Conservation (phyloP, 2,888 invertebrate species). For the Graphium colonna region DNA sequence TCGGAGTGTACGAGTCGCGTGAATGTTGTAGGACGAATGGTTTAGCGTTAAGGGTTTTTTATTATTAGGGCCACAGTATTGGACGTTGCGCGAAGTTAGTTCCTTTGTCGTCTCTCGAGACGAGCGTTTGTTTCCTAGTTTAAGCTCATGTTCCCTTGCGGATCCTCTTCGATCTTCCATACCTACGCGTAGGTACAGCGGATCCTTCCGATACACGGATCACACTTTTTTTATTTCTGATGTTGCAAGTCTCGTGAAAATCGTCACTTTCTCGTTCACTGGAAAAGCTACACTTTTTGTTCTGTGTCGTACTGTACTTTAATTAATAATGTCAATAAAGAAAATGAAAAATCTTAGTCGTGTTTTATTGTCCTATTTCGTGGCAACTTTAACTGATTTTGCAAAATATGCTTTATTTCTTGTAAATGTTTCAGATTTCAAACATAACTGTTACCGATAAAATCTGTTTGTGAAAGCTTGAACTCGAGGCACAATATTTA, state of each 20-base stretch:
- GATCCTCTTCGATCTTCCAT: neutral
- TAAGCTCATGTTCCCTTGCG: constrained; percentile 6
- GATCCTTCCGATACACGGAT: no score
- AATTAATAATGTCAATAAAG: constrained; percentile 68
- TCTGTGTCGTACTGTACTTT: constrained; percentile 60
- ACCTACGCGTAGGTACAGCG: neutral
- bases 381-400: no score
- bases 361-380: no score
- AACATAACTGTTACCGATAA: no score
- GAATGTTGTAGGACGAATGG: constrained; percentile 26
- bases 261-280: constrained; percentile 36
- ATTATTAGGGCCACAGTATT: constrained; percentile 60
- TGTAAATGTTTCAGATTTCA: no score
- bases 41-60: constrained; percentile 37
- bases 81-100: constrained; percentile 56
- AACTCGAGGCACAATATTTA: no score
- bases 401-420: no score
- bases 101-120: constrained; percentile 36
- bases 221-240: no score
- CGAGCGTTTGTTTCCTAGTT: constrained; percentile 14
- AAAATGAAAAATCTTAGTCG: constrained; percentile 31
- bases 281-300: constrained; percentile 43
- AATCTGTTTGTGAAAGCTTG: no score
- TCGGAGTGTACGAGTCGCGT: constrained; percentile 24
- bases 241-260: constrained; percentile 27